Conservation (phyloP, 1,140 invertebrate genomes). For the Macrobrachium nipponense region DNA sequence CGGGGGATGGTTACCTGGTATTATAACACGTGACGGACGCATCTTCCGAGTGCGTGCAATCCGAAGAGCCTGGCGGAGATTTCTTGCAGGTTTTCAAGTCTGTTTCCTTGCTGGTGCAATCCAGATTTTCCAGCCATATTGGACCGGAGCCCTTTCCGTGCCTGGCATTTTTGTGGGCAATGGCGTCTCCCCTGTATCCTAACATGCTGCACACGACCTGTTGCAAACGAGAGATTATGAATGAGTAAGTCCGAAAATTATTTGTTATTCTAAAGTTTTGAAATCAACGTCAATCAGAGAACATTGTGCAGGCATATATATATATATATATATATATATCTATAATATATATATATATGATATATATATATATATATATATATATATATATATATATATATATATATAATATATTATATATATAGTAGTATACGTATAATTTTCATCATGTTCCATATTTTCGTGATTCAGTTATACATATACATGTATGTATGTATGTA, state of each 20-base stretch:
- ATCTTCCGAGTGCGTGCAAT: conserved; percentile 47
- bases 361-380: too few relatives aligned
- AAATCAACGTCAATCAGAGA: too few relatives aligned
- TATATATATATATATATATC: too few relatives aligned
- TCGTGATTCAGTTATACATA: too few relatives aligned
- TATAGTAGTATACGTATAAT: too few relatives aligned
- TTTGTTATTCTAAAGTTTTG: neutral
- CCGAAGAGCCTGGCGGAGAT: conserved; percentile 32
- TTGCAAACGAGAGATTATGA: neutral
- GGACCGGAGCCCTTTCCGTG: conserved; percentile 73
- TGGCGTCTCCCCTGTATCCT: conserved; percentile 73
- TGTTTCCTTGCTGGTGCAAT: conserved; percentile 78
- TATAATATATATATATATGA: too few relatives aligned
- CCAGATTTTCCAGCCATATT: conserved; percentile 81
- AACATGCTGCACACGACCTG: conserved; percentile 74
- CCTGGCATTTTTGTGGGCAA: conserved; percentile 66
- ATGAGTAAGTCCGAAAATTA: too few relatives aligned
- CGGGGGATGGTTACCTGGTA: conserved; percentile 6
- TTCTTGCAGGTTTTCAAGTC: conserved; percentile 73
- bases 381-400: too few relatives aligned
- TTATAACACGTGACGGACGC: conserved; percentile 37
- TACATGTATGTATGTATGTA: too few relatives aligned
- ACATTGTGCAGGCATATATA: neutral
- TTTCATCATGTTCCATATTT: too few relatives aligned
- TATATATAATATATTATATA: too few relatives aligned